Conservation (phyloP, 2,113 vertebrate species). For the Tricholaema leucomelas region DNA sequence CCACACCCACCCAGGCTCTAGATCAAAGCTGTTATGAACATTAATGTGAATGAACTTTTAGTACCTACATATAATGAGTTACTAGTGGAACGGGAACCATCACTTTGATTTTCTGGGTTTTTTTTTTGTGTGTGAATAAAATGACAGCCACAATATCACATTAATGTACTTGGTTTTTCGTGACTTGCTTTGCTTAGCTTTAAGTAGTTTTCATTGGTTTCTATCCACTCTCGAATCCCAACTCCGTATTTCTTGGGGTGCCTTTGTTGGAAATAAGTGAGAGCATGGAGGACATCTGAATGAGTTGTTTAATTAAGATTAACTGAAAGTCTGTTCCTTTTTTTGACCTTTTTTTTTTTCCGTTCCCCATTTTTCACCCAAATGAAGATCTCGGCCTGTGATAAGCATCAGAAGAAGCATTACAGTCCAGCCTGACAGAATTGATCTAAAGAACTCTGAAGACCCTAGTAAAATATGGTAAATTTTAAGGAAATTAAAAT, state of each 20-base stretch:
- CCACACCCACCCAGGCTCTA: not conserved
- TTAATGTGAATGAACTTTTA: not conserved
- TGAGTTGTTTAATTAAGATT: not conserved
- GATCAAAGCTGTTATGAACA: not conserved
- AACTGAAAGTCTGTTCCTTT: conserved; percentile 6
- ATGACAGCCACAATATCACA: not conserved
- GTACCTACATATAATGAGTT: not conserved
- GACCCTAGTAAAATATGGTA: conserved; percentile 85
- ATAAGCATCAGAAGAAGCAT: conserved; percentile 85
- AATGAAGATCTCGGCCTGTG: conserved; percentile 86
- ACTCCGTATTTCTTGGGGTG: not conserved
- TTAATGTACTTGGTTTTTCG: not conserved
- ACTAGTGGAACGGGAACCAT: not conserved
- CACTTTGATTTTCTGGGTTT: not conserved
- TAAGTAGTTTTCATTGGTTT: not conserved
- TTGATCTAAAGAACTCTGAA: conserved; percentile 79
- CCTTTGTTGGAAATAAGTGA: not conserved
- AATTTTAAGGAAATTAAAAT: not conserved
- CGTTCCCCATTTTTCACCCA: not conserved
- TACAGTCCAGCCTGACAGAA: conserved; percentile 79
- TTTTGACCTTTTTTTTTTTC: not conserved
- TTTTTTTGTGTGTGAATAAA: not conserved
- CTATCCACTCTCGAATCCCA: not conserved
- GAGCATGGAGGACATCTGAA: not conserved
- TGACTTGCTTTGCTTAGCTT: not conserved